Base-by-base conservation (phyloP, 2,797 vertebrate species). In the Sciaenops ocellatus region DNA sequence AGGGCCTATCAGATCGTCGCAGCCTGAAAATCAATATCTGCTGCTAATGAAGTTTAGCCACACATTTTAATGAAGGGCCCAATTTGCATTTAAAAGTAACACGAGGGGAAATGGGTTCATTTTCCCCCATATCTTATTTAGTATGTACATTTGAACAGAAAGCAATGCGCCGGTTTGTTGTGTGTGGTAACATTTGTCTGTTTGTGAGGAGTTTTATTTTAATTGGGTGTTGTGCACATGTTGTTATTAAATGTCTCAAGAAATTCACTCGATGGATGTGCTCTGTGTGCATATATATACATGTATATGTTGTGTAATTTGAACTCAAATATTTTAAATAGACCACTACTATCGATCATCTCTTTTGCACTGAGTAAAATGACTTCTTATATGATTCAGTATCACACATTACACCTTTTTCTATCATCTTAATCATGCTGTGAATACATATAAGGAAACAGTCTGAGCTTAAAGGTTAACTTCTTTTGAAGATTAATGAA, bases 31-130 rank as follows among this genome's bases (percentile, higher is more conserved):
- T 95, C 94, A 95, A 94, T 94, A 93, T 92, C 89, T 89, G 90
- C 93, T 77, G 87, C 90, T 95, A 94, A 96, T 94, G 94, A 95
- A 95, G 90, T 94, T 95, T 94, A 87, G 79, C 90, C 92, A 85
- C 80, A 87, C 89, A 87, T 95, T 94, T 94, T 95, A 95, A 95
- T 94, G 91, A 94, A 95, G 89, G 68, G 83, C 70, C 80, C 79
- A 87, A 95, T 95, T 96, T 95, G 94, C 94, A 96, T 95, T 95
- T 95, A 88, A 95, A 95, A 95, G 93, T 94, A 91, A 92, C 78
- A 80, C 59, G 70, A 85, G 80, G 83, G 89, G 86, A 93, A 93
- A 93, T 89, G 81, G 90, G 89, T 91, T 91, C 78, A 87, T 92
- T 94, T 91, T 85, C 66, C 82, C 64, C 84, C 81, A 89, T 90